phyloP scores from a whole-genome alignment of 2,113 vertebrate genomes.

The Anseranas semipalmata region DNA sequence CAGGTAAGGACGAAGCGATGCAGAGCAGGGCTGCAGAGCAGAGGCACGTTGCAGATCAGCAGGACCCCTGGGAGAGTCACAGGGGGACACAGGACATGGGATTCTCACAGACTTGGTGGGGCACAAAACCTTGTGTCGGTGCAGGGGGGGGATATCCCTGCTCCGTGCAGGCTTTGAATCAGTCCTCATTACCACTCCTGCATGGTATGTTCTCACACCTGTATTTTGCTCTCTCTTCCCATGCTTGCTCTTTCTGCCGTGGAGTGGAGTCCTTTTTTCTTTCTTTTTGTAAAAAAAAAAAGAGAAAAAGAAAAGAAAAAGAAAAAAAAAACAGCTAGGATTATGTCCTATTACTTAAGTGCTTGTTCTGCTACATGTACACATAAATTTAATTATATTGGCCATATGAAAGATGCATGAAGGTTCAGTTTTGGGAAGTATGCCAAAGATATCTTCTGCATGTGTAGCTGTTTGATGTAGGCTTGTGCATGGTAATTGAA shows the following conservation, averaged over 20 bases:
- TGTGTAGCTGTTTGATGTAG: constrained; percentile 21
- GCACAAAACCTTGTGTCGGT: not conserved
- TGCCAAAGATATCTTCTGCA: constrained; percentile 36
- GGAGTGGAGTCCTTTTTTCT: not conserved
- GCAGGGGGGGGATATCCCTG: not conserved
- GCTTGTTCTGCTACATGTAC: constrained; percentile 36
- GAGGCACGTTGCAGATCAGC: not conserved
- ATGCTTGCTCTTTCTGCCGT: not conserved
- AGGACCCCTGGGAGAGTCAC: not conserved
- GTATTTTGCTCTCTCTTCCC: not conserved
- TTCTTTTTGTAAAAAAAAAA: no score
- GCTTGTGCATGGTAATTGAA: constrained; percentile 62
- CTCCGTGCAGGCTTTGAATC: not conserved
- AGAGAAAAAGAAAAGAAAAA: not conserved
- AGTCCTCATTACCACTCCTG: not conserved
- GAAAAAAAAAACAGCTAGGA: not conserved
- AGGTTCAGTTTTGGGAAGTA: constrained; percentile 28
- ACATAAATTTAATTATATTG: not conserved
- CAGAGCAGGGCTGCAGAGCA: not conserved
- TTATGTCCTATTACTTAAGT: constrained; percentile 35
- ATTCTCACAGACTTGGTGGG: not conserved
- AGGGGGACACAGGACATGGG: accelerated
- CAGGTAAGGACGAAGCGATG: not conserved
- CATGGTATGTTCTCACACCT: not conserved
- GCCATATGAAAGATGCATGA: constrained; percentile 44